Percentiles rank a stretch among this genome's conserved stretches.
Conservation (phyloP, 2,888 invertebrate genomes). For the Pelosia muscerda region DNA sequence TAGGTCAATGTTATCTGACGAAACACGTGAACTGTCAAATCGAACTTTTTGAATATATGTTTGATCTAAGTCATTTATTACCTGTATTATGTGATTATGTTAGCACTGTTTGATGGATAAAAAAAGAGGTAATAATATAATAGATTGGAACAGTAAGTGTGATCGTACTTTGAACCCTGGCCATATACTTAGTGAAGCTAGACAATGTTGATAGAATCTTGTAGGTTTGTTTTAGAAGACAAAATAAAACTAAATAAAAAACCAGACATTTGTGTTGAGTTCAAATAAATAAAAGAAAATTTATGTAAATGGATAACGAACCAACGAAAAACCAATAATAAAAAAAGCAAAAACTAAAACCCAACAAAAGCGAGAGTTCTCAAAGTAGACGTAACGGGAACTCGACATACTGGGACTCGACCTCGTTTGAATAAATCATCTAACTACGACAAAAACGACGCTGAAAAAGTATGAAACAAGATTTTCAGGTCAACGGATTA, state of each 20-base stretch:
- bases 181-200: background rate
- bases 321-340: no score
- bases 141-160: background rate
- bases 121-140: background rate
- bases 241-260: background rate
- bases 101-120: background rate
- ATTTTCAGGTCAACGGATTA: no score
- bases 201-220: background rate
- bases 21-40: conserved; percentile 15
- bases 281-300: background rate
- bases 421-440: no score
- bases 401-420: no score
- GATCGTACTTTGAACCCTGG: background rate
- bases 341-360: no score
- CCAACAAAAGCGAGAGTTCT: no score
- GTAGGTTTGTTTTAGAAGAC: background rate
- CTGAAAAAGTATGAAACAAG: no score
- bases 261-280: background rate
- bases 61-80: background rate
- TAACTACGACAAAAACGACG: no score
- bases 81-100: conserved; percentile 1
- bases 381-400: no score
- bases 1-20: conserved; percentile 29
- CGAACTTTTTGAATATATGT: conserved; percentile 1
- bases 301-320: background rate